phyloP scores from a whole-genome alignment of 2,888 invertebrate genomes.

The Cephus rjabovi region DNA sequence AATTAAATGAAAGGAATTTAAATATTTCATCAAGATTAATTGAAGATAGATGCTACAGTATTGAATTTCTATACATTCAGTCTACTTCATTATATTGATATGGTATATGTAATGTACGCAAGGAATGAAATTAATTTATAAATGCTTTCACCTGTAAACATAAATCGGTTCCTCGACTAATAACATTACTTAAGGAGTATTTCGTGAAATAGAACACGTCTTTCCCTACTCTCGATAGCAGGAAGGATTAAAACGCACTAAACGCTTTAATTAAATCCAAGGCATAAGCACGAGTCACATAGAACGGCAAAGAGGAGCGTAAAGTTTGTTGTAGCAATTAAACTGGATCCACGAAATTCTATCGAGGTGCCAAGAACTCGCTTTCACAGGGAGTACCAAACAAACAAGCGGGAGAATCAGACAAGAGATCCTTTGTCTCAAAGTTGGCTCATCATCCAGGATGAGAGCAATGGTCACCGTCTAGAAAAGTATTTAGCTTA shows the following conservation, averaged over 20 bases:
- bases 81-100: background rate
- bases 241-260: background rate
- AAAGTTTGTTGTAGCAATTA: slow-evolving; percentile 35
- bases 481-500: slow-evolving; percentile 15
- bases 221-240: background rate
- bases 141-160: background rate
- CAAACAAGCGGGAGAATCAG: slow-evolving; percentile 16
- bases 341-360: slow-evolving; percentile 34
- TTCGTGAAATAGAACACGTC: background rate
- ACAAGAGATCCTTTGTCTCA: slow-evolving; percentile 20
- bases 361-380: slow-evolving; percentile 28
- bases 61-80: background rate
- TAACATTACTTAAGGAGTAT: background rate
- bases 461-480: slow-evolving; percentile 21
- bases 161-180: background rate
- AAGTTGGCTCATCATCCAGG: slow-evolving; percentile 21
- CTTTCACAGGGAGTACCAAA: slow-evolving; percentile 21
- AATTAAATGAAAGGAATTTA: no score
- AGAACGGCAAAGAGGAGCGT: slow-evolving; percentile 14
- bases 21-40: no score
- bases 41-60: no score
- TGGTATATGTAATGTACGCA: background rate
- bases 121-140: background rate
- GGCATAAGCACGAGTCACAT: background rate
- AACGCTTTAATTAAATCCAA: background rate